These are phyloP conservation scores for Diadophis punctatus DNA, from an alignment of 2,113 vertebrate genomes.

Conservation along the genomic window DNA sequence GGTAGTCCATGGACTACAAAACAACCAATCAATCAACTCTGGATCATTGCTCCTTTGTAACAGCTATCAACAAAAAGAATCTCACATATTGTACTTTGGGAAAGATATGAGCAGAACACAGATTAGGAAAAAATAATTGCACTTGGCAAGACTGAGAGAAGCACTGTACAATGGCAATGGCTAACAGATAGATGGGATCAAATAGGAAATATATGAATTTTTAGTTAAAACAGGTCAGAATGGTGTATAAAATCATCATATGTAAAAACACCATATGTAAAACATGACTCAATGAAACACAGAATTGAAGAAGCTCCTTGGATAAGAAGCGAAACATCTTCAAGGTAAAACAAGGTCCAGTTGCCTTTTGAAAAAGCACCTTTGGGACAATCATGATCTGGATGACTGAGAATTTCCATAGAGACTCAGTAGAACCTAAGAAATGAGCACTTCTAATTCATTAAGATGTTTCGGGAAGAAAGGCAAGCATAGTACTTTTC, in stretches of 20 bases:
- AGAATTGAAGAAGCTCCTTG: not conserved
- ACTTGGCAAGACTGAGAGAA: not conserved
- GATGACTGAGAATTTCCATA: too few relatives aligned
- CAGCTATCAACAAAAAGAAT: not conserved
- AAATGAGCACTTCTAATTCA: not conserved
- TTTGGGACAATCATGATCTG: too few relatives aligned
- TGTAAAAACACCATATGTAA: not conserved
- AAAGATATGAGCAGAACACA: not conserved
- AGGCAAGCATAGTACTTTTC: not conserved
- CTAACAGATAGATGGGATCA: not conserved
- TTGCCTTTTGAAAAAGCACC: too few relatives aligned
- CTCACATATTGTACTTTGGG: not conserved
- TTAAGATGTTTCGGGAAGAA: not conserved
- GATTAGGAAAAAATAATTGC: not conserved
- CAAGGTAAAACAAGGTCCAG: too few relatives aligned
- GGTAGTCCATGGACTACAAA: not conserved
- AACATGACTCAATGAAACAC: not conserved
- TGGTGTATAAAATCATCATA: not conserved
- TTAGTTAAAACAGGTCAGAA: not conserved
- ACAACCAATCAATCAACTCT: not conserved
- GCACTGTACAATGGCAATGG: not conserved
- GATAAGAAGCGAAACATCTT: too few relatives aligned
- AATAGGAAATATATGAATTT: not conserved
- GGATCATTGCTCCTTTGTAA: not conserved
- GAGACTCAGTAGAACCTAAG: not conserved